Evolutionary conservation across 1,140 invertebrate genomes (phyloP).

Genomic region (Drosophila saltans): DNA sequence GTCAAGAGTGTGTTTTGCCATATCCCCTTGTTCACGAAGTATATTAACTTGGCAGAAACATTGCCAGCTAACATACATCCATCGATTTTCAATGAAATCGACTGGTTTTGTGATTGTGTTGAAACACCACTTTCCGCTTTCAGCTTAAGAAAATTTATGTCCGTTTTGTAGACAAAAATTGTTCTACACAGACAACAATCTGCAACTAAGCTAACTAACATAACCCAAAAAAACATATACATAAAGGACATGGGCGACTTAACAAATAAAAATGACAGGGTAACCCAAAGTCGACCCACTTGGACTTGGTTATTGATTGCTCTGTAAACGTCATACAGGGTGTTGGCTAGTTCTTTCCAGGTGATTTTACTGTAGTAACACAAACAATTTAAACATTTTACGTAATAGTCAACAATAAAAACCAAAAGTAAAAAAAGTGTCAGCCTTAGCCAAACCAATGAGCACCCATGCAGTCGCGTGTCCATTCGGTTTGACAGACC

Average conservation of each 20-base stretch:
- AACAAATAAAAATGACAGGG: background rate
- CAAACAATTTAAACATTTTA: conserved; percentile 39
- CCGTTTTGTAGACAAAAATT: too few species aligned
- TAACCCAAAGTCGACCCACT: background rate
- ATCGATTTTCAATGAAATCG: background rate
- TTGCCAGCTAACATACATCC: background rate
- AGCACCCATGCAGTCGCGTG: conserved; percentile 92
- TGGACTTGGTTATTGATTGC: conserved; percentile 60
- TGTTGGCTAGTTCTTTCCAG: conserved; percentile 34
- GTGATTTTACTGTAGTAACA: conserved; percentile 30
- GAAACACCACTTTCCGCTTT: too few species aligned
- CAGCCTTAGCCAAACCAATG: conserved; percentile 92
- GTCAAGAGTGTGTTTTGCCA: conserved; percentile 57
- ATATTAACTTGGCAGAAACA: conserved; percentile 9
- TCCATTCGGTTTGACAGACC: conserved; percentile 94
- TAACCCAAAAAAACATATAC: too few species aligned
- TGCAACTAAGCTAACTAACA: too few species aligned
- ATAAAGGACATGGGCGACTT: too few species aligned
- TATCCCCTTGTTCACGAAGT: background rate
- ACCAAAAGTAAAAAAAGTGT: background rate
- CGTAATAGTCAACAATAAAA: conserved; percentile 48
- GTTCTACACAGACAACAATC: too few species aligned
- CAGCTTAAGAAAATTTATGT: too few species aligned
- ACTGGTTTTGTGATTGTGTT: background rate
- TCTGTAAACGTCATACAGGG: conserved; percentile 63